phyloP scores from a whole-genome alignment of 2,888 invertebrate species.

The Coronaproctus castanopsis region DNA sequence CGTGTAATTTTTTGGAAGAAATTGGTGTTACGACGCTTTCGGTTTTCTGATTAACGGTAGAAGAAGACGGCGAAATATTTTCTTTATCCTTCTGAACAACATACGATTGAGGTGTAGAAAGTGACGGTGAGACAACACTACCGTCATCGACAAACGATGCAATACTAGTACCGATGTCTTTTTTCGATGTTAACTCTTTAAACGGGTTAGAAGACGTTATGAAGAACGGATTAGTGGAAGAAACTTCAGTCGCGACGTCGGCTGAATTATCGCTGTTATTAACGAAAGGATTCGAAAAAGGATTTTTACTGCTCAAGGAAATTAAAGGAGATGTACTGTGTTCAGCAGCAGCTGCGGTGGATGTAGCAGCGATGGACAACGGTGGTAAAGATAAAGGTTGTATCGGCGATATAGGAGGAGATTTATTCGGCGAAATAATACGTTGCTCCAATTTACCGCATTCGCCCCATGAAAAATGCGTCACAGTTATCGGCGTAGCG shows the following conservation, averaged over 20 bases:
- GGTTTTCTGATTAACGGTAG: background rate
- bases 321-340: background rate
- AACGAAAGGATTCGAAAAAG: background rate
- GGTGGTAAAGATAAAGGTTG: slow-evolving; percentile 17
- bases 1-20: background rate
- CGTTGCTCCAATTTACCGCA: slow-evolving; percentile 32
- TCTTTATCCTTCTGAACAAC: background rate
- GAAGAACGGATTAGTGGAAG: background rate
- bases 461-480: slow-evolving; percentile 32
- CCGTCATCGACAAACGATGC: too few relatives aligned
- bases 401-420: slow-evolving; percentile 18
- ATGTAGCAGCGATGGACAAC: background rate
- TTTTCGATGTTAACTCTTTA: background rate
- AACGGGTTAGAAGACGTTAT: background rate
- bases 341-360: background rate
- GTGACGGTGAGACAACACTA: background rate
- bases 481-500: slow-evolving; percentile 38
- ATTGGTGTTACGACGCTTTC: background rate
- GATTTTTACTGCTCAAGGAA: background rate
- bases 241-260: background rate
- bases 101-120: background rate
- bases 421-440: slow-evolving; percentile 19
- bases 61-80: background rate
- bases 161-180: background rate
- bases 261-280: background rate